Percentiles rank a stretch among this genome's conserved stretches.
Evolutionary conservation across 2,113 vertebrate genomes (phyloP).

Genomic region (Corythornis madagascariensis): DNA sequence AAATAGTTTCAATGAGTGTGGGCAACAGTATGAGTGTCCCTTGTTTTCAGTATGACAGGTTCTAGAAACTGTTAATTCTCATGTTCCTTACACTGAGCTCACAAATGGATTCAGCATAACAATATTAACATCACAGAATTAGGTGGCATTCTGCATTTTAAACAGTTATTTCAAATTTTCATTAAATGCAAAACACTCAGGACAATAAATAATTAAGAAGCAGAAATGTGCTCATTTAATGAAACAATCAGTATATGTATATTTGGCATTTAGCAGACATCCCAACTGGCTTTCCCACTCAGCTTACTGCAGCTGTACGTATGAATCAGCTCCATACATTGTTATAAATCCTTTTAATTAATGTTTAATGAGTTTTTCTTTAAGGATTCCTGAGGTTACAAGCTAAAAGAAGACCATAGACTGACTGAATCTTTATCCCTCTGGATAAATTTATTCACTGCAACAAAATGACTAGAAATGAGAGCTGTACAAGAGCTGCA

Average conservation of each 20-base stretch:
- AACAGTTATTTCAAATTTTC: background rate
- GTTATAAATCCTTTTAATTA: conserved; percentile 31
- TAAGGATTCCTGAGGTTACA: background rate
- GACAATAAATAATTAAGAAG: conserved; percentile 29
- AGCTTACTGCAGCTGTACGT: background rate
- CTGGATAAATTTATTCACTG: background rate
- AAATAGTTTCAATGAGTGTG: background rate
- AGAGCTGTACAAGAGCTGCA: background rate
- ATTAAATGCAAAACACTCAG: background rate
- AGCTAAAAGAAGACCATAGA: background rate
- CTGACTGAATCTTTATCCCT: background rate
- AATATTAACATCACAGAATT: background rate
- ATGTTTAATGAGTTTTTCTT: conserved; percentile 29
- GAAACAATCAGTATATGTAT: background rate
- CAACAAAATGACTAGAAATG: background rate
- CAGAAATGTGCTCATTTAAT: background rate
- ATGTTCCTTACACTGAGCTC: background rate
- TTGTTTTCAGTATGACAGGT: background rate
- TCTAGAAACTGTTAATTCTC: background rate
- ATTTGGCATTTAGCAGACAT: background rate
- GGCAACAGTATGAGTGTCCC: background rate
- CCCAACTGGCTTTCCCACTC: background rate
- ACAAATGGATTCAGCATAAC: background rate
- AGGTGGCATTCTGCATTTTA: background rate
- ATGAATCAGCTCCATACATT: background rate